phyloP scores from a whole-genome alignment of 2,113 vertebrate species.

The Saimiri boliviensis region DNA sequence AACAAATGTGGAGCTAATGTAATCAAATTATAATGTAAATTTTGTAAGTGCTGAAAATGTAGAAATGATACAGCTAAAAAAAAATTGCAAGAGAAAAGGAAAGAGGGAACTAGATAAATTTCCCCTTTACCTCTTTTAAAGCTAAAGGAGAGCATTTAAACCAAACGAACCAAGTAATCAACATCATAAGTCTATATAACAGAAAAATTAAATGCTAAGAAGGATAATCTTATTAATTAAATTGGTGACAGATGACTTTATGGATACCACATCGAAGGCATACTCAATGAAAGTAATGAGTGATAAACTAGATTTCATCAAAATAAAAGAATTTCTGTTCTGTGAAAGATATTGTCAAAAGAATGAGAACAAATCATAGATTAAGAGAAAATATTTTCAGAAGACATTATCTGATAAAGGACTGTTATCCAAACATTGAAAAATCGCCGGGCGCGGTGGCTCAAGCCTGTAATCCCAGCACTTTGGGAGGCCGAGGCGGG shows the following conservation, averaged over 20 bases:
- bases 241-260: neutral
- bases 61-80: neutral
- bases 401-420: neutral
- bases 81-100: neutral
- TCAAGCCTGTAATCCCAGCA: too few relatives aligned
- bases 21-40: neutral
- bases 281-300: neutral
- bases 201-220: neutral
- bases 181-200: neutral
- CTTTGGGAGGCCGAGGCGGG: too few relatives aligned
- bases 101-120: neutral
- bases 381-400: neutral
- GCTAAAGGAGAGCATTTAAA: neutral
- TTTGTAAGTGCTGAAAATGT: neutral
- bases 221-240: neutral
- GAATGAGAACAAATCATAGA: neutral
- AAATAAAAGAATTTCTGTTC: neutral
- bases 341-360: neutral
- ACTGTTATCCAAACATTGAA: neutral
- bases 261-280: neutral
- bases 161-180: neutral
- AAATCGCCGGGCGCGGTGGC: too few relatives aligned
- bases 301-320: neutral
- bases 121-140: neutral
- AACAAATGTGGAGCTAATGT: constrained; percentile 35